A percentile compares a stretch with the other conserved stretches of the same genome.
Conservation (phyloP, 2,797 vertebrate genomes). For the Eurystomus glaucurus region DNA sequence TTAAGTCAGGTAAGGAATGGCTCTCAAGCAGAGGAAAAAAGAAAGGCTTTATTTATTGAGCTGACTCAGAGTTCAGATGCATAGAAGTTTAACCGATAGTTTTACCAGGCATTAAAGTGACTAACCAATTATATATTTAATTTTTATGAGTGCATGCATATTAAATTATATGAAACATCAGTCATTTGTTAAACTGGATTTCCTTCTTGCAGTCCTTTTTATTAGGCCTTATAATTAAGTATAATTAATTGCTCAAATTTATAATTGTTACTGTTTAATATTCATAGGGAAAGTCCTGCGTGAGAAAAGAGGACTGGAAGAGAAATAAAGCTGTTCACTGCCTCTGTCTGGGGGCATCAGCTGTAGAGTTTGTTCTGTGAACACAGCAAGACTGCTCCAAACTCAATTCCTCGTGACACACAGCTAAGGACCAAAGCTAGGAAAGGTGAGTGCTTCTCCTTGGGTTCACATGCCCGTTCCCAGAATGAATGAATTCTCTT, state of each 20-base stretch:
- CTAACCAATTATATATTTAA: not conserved
- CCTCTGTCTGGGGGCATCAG: not conserved
- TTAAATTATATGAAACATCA: not conserved
- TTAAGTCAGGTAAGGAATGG: not conserved
- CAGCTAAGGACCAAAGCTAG: not conserved
- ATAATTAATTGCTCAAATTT: not conserved
- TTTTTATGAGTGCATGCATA: not conserved
- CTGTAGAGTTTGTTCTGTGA: not conserved
- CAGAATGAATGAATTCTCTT: slow-evolving; percentile 7
- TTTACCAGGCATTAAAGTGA: not conserved
- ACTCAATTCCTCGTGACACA: not conserved
- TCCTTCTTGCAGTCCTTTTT: not conserved
- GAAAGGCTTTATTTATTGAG: not conserved
- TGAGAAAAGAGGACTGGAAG: not conserved
- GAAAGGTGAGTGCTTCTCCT: not conserved
- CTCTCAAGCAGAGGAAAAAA: not conserved
- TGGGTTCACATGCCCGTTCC: not conserved
- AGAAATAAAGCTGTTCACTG: not conserved
- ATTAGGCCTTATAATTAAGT: not conserved
- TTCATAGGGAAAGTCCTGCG: not conserved
- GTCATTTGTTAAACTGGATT: not conserved
- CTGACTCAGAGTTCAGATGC: not conserved
- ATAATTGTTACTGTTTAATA: not conserved
- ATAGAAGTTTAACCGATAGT: not conserved
- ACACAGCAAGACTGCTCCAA: not conserved